These are phyloP conservation scores for Pachycephus smyrnensis DNA, from an alignment of 2,888 invertebrate species.

Conservation along the genomic window DNA sequence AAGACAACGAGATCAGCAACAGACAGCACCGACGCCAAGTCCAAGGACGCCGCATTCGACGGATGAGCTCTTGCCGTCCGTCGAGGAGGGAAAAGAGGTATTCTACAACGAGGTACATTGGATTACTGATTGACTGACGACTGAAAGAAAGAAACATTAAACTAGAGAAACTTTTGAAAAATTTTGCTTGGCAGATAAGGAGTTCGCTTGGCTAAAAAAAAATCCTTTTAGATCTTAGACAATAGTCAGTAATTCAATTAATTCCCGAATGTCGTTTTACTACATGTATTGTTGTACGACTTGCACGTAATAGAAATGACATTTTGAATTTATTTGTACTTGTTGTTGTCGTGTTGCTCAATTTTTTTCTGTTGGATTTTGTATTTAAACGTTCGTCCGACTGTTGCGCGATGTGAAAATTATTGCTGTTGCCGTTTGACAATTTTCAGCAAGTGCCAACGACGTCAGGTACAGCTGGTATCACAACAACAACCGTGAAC, in stretches of 20 bases:
- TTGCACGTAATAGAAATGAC: neutral
- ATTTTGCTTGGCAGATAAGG: neutral
- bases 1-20: constrained; percentile 74
- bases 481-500: constrained; percentile 27
- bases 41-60: constrained; percentile 86
- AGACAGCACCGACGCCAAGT: constrained; percentile 74
- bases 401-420: neutral
- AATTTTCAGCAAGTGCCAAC: constrained; percentile 54
- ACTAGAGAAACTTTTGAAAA: neutral
- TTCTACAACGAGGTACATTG: constrained; percentile 57
- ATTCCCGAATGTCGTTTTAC: neutral
- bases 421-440: neutral
- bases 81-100: constrained; percentile 84
- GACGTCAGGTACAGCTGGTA: constrained; percentile 42
- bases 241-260: neutral
- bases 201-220: neutral
- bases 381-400: neutral
- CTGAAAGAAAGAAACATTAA: neutral
- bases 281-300: neutral
- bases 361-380: neutral
- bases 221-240: neutral
- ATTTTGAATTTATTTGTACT: neutral
- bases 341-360: neutral
- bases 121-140: neutral
- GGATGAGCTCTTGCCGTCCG: constrained; percentile 84